Evolutionary conservation across 2,888 invertebrate species (phyloP).

Genomic region (Scaptomyza reducta): DNA sequence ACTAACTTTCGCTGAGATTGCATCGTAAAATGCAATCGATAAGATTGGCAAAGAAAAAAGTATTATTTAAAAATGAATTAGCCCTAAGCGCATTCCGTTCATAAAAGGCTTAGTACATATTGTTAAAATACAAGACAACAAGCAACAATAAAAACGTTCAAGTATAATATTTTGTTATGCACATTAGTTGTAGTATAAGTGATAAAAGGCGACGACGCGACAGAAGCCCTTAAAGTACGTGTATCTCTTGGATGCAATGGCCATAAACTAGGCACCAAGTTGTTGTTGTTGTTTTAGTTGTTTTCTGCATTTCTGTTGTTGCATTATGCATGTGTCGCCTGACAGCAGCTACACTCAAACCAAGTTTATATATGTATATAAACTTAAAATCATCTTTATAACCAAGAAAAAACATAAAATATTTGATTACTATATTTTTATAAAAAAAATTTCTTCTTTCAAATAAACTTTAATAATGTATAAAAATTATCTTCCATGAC

Average conservation of each 20-base stretch:
- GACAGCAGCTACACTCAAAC: slow-evolving; percentile 19
- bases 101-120: slow-evolving; percentile 30
- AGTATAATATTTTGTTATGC: slow-evolving; percentile 48
- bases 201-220: slow-evolving; percentile 44
- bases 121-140: slow-evolving; percentile 24
- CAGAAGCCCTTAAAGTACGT: slow-evolving; percentile 71
- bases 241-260: slow-evolving; percentile 60
- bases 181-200: slow-evolving; percentile 46
- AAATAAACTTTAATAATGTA: no score
- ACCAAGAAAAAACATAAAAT: no score
- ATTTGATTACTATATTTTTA: no score
- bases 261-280: slow-evolving; percentile 57
- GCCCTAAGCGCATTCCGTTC: slow-evolving; percentile 53
- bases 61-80: slow-evolving; percentile 69
- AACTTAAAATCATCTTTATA: background rate
- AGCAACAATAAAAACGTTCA: slow-evolving; percentile 19
- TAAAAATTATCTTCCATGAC: no score
- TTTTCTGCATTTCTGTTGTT: slow-evolving; percentile 38
- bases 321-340: slow-evolving; percentile 53
- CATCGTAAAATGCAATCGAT: slow-evolving; percentile 61
- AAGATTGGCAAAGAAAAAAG: slow-evolving; percentile 25
- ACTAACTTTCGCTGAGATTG: slow-evolving; percentile 39
- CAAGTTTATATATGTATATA: background rate
- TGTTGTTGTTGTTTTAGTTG: slow-evolving; percentile 42
- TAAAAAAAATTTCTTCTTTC: no score